Base-by-base conservation (phyloP, 30 jellyfish, hydroid and myxozoan species). In the Phacellophora camtschatica region DNA sequence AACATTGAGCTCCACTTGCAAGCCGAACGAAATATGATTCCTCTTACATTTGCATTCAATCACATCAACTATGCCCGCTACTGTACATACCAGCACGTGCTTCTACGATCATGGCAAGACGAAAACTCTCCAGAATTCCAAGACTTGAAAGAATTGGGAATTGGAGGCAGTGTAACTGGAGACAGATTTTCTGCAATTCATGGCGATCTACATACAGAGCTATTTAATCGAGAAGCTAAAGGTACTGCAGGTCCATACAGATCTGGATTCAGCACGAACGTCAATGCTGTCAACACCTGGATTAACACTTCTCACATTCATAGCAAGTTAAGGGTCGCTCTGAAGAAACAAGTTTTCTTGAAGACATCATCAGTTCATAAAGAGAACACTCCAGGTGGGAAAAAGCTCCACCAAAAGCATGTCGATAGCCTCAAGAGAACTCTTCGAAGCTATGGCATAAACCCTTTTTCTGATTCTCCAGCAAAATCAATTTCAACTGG, bases 311-410 rank as follows among this genome's bases (percentile, higher is more conserved):
- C 63, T 42, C 48, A 71, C 68, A 72, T 45, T 72, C 74, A 18
- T 51, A 54, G 85, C 54, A 51, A 29, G 50, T 72, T 29, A 72
- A 46, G 85, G 57, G 68, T 72, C 62, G 74, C 74, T 48, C 74
- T 72, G 49, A 72, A 72, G 85, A 56, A 75, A 57, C 79, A 54
- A 20, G 28, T 75, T 65, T 57, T 53, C 69, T 53, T 57, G 41
- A 75, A 75, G 61, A 75, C 88, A 39, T 75, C 88, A 75, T 31
- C 77, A 75, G 67, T 35, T 55, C 77, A 75, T 59, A 75, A 75
- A 67, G 88, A 75, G 22, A 34, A 53, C 77, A 75, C 67, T 31
- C 78, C 66, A 32, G 75, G 78, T 18, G 62, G 88, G 55, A 56
- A 58, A 58, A 75, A 74, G 62, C 77, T 75, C 46, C 78, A 75